phyloP scores from a whole-genome alignment of 2,113 vertebrate species.

The Oenanthe melanoleuca region DNA sequence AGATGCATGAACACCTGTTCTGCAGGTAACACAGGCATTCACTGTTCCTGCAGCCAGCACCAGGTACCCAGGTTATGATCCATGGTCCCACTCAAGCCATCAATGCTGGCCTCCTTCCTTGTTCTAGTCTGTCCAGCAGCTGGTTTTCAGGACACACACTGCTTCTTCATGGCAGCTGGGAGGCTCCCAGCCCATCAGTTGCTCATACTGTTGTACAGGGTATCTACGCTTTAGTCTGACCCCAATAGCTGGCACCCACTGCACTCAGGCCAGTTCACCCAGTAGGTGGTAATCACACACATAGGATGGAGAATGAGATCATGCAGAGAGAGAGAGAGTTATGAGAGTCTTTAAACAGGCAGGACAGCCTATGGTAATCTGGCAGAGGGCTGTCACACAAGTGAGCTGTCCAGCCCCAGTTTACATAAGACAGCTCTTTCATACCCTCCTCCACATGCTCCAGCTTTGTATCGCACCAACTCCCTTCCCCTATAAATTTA shows the following conservation, averaged over 20 bases:
- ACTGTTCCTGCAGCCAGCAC: accelerated
- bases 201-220: background rate
- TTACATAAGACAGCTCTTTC: background rate
- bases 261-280: background rate
- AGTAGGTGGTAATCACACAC: background rate
- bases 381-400: background rate
- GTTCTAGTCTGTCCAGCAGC: background rate
- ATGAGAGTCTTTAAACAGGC: background rate
- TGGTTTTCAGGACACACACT: background rate
- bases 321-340: background rate
- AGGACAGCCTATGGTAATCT: background rate
- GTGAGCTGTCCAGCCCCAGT: accelerated
- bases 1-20: background rate
- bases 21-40: background rate
- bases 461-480: background rate
- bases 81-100: background rate
- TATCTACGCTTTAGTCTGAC: background rate
- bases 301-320: background rate
- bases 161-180: background rate
- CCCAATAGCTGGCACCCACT: accelerated
- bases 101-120: accelerated
- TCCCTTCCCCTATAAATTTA: background rate
- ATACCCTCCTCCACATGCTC: background rate
- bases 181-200: accelerated
- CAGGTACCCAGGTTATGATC: background rate